Base-by-base conservation (phyloP, 2,797 vertebrate genomes). In the Anguilla marmorata region DNA sequence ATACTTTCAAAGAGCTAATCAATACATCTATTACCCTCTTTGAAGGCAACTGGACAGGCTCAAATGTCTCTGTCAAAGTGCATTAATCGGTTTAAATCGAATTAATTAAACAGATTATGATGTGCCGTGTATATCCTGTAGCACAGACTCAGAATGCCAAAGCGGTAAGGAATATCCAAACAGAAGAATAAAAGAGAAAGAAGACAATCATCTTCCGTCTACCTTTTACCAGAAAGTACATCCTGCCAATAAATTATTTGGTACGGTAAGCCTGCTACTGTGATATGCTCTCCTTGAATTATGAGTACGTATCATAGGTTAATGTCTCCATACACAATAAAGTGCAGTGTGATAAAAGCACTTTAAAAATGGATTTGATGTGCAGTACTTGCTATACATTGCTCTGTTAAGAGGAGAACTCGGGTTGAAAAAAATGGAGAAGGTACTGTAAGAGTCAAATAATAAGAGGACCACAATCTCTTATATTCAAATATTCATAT, bases 41-140 rank as follows among this genome's bases (percentile, higher is more conserved):
- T 79, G 33, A 80, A 41, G 86, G 76, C 50, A 54, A 58, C 41
- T 56, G 76, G 56, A 80, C 41, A 79, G 86, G n/a, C 52, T n/a
- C 27, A 41, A 27, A 79, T 52, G 48, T 79, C 33, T 45, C 50
- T 41, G 33, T 56, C 27, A 11, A n/a, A n/a, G 74, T 12, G 21
- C 69, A 58, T 45, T 54, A 14, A 37, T 80, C 30, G 45, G 69
- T 33, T 11, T 72, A 72, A 72, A 72, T 33, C 69, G 14, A 27
- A 72, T 30, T 4, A n/a, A n/a, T 8, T 27, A 33, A 33, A 72
- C 69, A 12, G 11, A 33, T 72, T 72, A 8, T 11, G 69, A 12
- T 72, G n/a, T 33, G 69, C 69, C 33, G n/a, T 9, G 9, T 33
- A 33, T n/a, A 12, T 12, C 6, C 2, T 11, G 69, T 11, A 30